A percentile compares a stretch with the other conserved stretches of the same genome.
Conservation (phyloP, 2,888 invertebrate genomes). For the Diabrotica balteata region DNA sequence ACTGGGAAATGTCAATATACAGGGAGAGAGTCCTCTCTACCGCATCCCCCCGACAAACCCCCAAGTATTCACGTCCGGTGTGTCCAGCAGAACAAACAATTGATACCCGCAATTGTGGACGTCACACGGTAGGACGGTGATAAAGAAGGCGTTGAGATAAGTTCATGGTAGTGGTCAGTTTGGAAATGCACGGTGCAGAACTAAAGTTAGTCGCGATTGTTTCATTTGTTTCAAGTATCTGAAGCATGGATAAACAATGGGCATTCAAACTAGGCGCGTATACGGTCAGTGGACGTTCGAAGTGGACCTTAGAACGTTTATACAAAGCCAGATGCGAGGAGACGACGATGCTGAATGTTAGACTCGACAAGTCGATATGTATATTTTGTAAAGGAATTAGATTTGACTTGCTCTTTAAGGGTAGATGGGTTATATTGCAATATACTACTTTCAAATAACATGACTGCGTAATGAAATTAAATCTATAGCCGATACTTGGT, state of each 20-base stretch:
- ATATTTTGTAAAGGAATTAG: conserved; percentile 36
- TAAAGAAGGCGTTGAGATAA: conserved; percentile 51
- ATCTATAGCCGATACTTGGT: too few species aligned
- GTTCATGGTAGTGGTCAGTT: conserved; percentile 47
- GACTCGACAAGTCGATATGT: conserved; percentile 32
- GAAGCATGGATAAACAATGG: conserved; percentile 54
- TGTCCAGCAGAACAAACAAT: conserved; percentile 36
- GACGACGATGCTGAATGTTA: conserved; percentile 27
- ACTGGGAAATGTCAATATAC: conserved; percentile 30
- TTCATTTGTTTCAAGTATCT: conserved; percentile 50
- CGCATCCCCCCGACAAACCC: conserved; percentile 10
- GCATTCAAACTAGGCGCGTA: conserved; percentile 48
- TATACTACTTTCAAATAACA: too few species aligned
- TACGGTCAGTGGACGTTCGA: conserved; percentile 42
- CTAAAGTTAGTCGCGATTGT: conserved; percentile 53
- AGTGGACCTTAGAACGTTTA: conserved; percentile 36
- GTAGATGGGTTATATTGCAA: too few species aligned
- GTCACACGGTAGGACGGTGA: conserved; percentile 45
- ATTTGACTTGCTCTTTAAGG: conserved; percentile 24
- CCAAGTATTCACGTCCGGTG: conserved; percentile 35
- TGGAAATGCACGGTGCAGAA: conserved; percentile 52
- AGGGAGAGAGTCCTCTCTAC: conserved; percentile 8
- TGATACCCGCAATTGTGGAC: conserved; percentile 44
- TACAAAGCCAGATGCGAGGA: conserved; percentile 35
- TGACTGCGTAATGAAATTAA: too few species aligned